Percentiles rank a stretch among this genome's conserved stretches.
These are phyloP conservation scores for Cuculus canorus DNA, from an alignment of 2,797 vertebrate genomes.

Conservation along the genomic window DNA sequence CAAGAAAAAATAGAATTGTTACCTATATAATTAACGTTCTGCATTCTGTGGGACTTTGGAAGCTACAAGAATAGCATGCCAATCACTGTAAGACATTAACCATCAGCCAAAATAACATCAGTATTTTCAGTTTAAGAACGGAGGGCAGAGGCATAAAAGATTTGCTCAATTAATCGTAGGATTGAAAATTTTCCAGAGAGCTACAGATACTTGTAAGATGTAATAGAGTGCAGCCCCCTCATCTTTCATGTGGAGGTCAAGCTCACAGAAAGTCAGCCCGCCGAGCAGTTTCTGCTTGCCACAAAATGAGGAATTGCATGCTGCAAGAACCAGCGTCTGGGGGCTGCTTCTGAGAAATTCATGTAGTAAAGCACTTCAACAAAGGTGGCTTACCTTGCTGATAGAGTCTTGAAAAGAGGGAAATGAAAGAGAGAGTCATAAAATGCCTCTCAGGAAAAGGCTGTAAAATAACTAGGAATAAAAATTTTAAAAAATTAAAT, in stretches of 20 bases:
- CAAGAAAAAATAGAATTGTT: background rate
- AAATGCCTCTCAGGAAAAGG: background rate
- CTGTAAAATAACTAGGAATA: background rate
- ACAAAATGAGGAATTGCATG: background rate
- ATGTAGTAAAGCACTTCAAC: background rate
- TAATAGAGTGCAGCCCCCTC: background rate
- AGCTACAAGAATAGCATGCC: background rate
- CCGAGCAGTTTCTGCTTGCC: background rate
- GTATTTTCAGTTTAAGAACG: background rate
- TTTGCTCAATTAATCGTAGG: background rate
- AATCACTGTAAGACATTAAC: background rate
- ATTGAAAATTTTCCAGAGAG: constrained; percentile 43
- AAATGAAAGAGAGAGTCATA: background rate
- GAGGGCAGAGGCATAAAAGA: background rate
- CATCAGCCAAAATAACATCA: background rate
- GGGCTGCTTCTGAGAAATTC: constrained; percentile 6
- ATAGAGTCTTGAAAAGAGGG: background rate
- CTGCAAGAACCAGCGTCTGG: background rate
- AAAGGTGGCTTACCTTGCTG: background rate
- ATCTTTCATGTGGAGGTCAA: background rate
- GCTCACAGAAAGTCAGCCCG: background rate
- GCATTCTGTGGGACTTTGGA: background rate
- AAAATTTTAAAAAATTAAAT: background rate
- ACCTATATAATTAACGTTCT: background rate
- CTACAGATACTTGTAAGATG: background rate